Evolutionary conservation across 2,797 vertebrate species (phyloP).

Genomic region (Tenualosa thibaudeaui): DNA sequence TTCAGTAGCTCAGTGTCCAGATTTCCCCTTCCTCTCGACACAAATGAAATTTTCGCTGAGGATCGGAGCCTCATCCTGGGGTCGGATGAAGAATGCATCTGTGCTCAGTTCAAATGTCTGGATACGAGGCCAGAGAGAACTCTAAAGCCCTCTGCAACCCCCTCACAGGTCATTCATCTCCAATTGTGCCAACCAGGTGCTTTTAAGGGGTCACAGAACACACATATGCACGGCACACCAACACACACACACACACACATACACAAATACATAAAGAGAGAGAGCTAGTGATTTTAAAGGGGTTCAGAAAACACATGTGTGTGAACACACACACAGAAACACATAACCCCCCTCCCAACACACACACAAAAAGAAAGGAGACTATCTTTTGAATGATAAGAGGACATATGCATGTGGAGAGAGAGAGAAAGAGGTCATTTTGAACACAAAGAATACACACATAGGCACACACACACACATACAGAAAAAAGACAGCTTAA

Average conservation of each 20-base stretch:
- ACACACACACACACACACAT: background rate
- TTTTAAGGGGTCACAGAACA: background rate
- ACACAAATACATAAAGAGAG: conserved; percentile 3
- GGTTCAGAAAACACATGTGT: no score
- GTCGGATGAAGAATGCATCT: background rate
- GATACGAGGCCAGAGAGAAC: background rate
- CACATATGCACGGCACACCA: background rate
- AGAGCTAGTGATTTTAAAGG: no score
- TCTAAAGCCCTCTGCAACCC: background rate
- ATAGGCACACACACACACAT: conserved; percentile 28
- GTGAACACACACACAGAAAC: conserved; percentile 3
- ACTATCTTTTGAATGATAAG: no score
- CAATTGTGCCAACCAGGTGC: background rate
- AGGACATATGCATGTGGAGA: no score
- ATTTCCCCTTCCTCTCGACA: background rate
- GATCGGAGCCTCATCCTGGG: background rate
- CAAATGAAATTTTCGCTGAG: background rate
- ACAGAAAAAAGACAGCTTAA: conserved; percentile 21
- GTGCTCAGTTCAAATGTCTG: background rate
- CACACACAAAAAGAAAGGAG: conserved; percentile 1
- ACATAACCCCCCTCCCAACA: background rate
- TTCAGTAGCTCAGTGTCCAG: conserved; percentile 3
- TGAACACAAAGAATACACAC: conserved; percentile 25
- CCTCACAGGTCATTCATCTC: background rate
- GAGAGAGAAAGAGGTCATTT: no score